Conservation (phyloP, 1,140 invertebrate genomes). For the Drosophila punjabiensis region DNA sequence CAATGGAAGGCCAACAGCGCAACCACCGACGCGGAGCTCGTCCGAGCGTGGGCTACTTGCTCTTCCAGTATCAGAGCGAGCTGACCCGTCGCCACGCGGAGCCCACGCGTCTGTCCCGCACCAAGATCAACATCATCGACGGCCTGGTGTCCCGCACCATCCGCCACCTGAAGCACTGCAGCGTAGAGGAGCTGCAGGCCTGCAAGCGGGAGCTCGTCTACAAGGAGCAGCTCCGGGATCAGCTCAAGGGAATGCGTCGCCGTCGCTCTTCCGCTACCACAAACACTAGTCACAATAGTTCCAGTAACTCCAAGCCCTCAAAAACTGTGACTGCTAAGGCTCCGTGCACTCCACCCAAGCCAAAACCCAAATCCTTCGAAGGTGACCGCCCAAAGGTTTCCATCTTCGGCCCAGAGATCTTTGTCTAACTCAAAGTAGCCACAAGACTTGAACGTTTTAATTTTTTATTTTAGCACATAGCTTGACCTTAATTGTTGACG, state of each 20-base stretch:
- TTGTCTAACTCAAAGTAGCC: slow-evolving; percentile 39
- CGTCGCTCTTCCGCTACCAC: slow-evolving; percentile 6
- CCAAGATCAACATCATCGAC: slow-evolving; percentile 80
- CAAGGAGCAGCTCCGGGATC: slow-evolving; percentile 67
- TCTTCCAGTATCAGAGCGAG: slow-evolving; percentile 73
- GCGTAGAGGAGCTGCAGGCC: slow-evolving; percentile 69
- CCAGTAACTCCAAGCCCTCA: background rate
- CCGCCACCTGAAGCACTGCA: slow-evolving; percentile 70
- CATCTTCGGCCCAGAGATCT: slow-evolving; percentile 66
- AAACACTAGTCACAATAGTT: background rate
- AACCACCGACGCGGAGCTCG: slow-evolving; percentile 54
- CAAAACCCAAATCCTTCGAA: slow-evolving; percentile 13
- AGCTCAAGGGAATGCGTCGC: slow-evolving; percentile 49
- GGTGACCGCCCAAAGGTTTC: slow-evolving; percentile 21
- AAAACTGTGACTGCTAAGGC: slow-evolving; percentile 28
- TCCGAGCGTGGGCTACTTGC: slow-evolving; percentile 71
- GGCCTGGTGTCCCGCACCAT: slow-evolving; percentile 66
- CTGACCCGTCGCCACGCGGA: slow-evolving; percentile 71
- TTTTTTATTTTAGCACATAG: slow-evolving; percentile 9
- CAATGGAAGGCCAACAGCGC: slow-evolving; percentile 59
- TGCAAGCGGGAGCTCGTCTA: slow-evolving; percentile 71
- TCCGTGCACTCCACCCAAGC: slow-evolving; percentile 62
- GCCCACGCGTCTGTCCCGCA: slow-evolving; percentile 66
- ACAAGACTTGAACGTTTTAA: slow-evolving; percentile 7
- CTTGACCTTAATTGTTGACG: slow-evolving; percentile 74